Base-by-base conservation (phyloP, 2,888 invertebrate species). In the Nephrotoma flavescens region DNA sequence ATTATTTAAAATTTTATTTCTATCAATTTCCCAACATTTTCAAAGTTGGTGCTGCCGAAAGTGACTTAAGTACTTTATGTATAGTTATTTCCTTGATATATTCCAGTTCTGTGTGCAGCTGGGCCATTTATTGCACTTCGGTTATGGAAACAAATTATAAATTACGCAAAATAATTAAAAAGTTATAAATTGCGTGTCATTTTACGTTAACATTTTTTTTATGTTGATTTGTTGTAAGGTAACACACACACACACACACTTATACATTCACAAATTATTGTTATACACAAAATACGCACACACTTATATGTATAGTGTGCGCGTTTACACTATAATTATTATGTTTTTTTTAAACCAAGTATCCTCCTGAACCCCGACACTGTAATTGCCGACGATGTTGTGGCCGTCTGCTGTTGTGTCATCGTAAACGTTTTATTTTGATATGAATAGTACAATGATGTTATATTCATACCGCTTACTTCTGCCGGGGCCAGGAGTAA, bases 401-500 rank as follows among this genome's bases (percentile, higher is more conserved):
- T 84, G 2, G 42, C 12, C 41, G 84, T 84, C 15, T 42, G 84
- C n/a, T 84, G 41, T 42, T 42, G 42, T 84, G 84, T 31, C 71
- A 9, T 71, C 71, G 31, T 71, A 71, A 71, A 71, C 19, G 71
- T 71, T 71, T 71, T 71, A 31, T 71, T 71, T 31, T 71, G 71
- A 31, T 31, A 31, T 71, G 71, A 71, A 71, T 31, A 71, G 9
- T 9, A 71, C 31, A 71, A 31, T 71, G 71, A 71, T 71, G 71
- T 71, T 71, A 71, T 31, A 71, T 71, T 71, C 71, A 71, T 71
- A 71, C 71, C 71, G 15, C 15, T 42, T 42, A 84, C 84, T 42
- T 91, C 91, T 88, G 91, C 90, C 90, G 94, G 94, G 92, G 94
- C 94, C 93, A 95, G 93, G 92, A 95, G 94, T 92, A 95, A 94